Evolutionary conservation across 1,140 invertebrate species (phyloP), one percentile per base, ranked within the genome.

Genomic region (Monochamus saltuarius): DNA sequence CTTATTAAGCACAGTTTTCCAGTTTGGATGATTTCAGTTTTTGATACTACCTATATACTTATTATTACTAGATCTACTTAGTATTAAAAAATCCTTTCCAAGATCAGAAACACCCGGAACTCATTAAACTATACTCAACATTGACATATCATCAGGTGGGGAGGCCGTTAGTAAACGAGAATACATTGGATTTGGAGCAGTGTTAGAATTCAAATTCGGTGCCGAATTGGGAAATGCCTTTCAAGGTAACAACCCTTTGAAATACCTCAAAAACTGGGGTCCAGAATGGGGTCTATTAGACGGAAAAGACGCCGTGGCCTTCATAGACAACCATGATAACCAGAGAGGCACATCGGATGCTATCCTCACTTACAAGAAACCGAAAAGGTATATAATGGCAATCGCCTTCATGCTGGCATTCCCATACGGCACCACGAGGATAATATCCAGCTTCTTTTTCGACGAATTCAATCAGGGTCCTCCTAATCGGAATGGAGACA

Each of bases 351-450:
- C 16, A 10, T 38, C 57, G 1, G 29, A 10, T 1, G 40, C 75
- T 14, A 82, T 87, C 37, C 68, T 88, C 1, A 87, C 83, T 0
- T 82, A 85, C 70, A 85, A 85, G 62, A 66, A 74, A 11, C 17
- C 83, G 0, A 81, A 79, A 58, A 70, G 76, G 13, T 88, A 88
- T 69, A 87, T 87, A 71, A 85, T 88, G 77, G 90, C 89, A 2
- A 82, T 85, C 2, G 87, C 86, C 0, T 94, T 92, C 70, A 92
- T 92, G 88, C 79, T 94, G 64, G 89, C 90, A 0, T 87, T 90
- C 81, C 86, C 89, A 0, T 92, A 92, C 69, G 91, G 90, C 1
- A 78, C 82, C 38, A 82, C 88, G 0, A 78, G 82, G 45, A 59
- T 94, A 1, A 94, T 95, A 89, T 93, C 90, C 65, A 92, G 90